Conservation (phyloP, 2,113 vertebrate genomes). For the Callocephalon fimbriatum region DNA sequence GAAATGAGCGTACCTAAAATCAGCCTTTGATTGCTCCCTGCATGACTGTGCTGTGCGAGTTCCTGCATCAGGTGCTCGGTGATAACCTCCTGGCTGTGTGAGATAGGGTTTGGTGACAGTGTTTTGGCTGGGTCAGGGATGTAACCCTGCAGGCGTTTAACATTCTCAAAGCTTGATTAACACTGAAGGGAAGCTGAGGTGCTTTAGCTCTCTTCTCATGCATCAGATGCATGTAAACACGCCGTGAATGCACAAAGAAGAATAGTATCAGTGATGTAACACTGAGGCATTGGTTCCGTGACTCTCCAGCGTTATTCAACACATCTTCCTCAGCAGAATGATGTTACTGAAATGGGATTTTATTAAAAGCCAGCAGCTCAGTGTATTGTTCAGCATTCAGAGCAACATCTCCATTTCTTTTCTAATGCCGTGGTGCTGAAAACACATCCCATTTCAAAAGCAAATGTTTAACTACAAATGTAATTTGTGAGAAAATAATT, state of each 20-base stretch:
- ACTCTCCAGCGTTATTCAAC: not conserved
- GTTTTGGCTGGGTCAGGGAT: not conserved
- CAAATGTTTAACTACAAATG: conserved; percentile 31
- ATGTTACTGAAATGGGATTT: conserved; percentile 62
- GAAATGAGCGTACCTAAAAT: not conserved
- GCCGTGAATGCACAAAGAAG: not conserved
- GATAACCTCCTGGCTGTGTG: not conserved
- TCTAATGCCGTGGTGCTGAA: not conserved
- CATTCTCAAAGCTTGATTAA: conserved; percentile 2
- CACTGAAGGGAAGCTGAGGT: not conserved
- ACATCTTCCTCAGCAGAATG: conserved; percentile 47
- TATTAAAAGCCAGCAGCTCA: conserved; percentile 42
- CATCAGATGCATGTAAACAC: not conserved
- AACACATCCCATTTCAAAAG: conserved; percentile 38
- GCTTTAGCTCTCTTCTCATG: not conserved
- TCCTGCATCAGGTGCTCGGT: fast-evolving
- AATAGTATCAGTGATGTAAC: not conserved
- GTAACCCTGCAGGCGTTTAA: conserved; percentile 21
- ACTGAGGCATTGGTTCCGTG: not conserved
- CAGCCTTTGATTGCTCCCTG: not conserved
- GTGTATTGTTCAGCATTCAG: conserved; percentile 14
- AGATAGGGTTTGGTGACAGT: not conserved
- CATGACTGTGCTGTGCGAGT: not conserved
- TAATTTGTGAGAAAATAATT: conserved; percentile 21
- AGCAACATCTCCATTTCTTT: not conserved